Percentiles rank a stretch among this genome's conserved stretches.
Evolutionary conservation across 2,113 vertebrate genomes (phyloP).

Genomic region (Chelonoidis abingdonii): DNA sequence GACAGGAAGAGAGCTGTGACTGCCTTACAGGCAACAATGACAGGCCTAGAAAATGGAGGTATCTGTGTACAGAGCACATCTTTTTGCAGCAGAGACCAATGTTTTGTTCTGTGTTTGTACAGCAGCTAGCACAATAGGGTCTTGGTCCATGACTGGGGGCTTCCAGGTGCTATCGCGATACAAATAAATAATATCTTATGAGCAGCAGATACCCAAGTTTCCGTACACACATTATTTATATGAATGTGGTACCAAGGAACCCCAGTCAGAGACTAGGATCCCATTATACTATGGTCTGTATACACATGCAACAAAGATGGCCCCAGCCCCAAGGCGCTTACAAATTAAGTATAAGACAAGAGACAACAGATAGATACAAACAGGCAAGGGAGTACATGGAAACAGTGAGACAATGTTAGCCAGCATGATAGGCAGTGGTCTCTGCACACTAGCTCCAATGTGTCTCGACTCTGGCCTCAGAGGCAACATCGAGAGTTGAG

Average conservation of each 20-base stretch:
- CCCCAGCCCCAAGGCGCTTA: too few species aligned
- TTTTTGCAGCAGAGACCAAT: background rate
- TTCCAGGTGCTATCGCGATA: fast-evolving
- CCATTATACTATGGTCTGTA: too few species aligned
- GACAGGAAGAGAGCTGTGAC: too few species aligned
- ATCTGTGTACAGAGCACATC: fast-evolving
- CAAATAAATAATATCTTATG: background rate
- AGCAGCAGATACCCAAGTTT: fast-evolving
- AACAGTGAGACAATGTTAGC: background rate
- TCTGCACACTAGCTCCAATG: background rate
- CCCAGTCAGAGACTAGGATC: too few species aligned
- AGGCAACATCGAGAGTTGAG: background rate
- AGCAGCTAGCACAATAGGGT: background rate
- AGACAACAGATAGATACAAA: background rate
- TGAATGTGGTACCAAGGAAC: too few species aligned
- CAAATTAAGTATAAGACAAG: too few species aligned
- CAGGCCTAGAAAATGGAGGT: background rate
- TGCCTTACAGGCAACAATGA: background rate
- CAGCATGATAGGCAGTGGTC: background rate
- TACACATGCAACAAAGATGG: too few species aligned
- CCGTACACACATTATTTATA: background rate
- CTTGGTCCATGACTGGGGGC: background rate
- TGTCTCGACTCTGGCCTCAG: background rate
- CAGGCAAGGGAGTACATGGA: background rate
- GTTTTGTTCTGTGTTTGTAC: background rate